Conservation (phyloP, 2,797 vertebrate species). For the Cephalopachus bancanus region DNA sequence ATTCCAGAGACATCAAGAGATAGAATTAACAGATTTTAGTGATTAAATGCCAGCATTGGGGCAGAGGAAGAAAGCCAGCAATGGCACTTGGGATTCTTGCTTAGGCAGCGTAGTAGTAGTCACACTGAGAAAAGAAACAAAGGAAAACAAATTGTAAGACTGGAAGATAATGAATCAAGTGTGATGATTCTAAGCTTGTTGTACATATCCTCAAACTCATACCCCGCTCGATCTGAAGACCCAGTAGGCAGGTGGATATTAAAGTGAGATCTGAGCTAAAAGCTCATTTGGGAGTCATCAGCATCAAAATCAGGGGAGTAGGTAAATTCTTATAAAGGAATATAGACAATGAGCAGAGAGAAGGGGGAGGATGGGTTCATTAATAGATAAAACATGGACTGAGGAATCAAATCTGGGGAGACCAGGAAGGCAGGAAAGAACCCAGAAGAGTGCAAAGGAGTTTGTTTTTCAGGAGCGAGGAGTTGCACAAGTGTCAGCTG, state of each 20-base stretch:
- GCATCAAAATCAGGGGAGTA: neutral
- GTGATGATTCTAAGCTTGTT: neutral
- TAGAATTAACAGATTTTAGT: neutral
- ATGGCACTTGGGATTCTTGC: neutral
- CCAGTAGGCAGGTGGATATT: neutral
- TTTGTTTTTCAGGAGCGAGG: slow-evolving; percentile 35
- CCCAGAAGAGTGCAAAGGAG: neutral
- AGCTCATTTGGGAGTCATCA: neutral
- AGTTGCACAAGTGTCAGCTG: neutral
- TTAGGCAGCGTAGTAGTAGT: neutral
- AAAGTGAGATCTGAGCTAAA: neutral
- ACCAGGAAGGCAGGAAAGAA: neutral
- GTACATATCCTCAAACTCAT: neutral
- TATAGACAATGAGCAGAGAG: neutral
- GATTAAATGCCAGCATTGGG: neutral
- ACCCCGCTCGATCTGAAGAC: neutral
- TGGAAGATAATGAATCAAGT: neutral
- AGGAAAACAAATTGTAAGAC: neutral
- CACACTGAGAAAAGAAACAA: neutral
- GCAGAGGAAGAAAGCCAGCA: neutral
- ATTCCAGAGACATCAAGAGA: neutral
- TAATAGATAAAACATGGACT: neutral
- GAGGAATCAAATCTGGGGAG: neutral
- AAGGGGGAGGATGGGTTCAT: neutral
- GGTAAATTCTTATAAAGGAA: neutral